Conservation (phyloP, 1,140 invertebrate species). For the Panagrolaimus sp. region DNA sequence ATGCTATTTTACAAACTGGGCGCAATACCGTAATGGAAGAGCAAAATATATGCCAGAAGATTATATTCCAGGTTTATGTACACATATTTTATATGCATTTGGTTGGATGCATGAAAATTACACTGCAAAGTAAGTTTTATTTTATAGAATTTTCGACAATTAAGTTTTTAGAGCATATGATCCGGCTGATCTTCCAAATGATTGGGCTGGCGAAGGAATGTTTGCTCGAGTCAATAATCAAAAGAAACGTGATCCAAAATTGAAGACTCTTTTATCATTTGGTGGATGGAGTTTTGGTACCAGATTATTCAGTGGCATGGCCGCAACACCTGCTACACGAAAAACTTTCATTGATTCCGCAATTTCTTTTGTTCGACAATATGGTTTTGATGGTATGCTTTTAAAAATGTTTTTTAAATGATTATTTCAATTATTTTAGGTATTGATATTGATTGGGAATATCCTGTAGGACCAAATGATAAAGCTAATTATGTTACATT, state of each 20-base stretch:
- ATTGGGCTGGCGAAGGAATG: slow-evolving; percentile 52
- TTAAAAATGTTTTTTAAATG: too few species aligned
- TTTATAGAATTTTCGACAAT: slow-evolving; percentile 12
- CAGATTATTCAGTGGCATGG: slow-evolving; percentile 40
- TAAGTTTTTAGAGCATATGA: slow-evolving; percentile 48
- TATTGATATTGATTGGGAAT: slow-evolving; percentile 92
- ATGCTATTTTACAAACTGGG: slow-evolving; percentile 96
- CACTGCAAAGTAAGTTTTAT: slow-evolving; percentile 63
- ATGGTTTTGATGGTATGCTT: slow-evolving; percentile 60
- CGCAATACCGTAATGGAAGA: slow-evolving; percentile 82
- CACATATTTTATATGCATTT: slow-evolving; percentile 89
- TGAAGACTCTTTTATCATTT: slow-evolving; percentile 59
- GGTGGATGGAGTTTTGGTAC: slow-evolving; percentile 59
- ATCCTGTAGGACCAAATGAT: slow-evolving; percentile 78
- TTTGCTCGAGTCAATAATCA: slow-evolving; percentile 53
- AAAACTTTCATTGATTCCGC: slow-evolving; percentile 53
- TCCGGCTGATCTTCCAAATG: slow-evolving; percentile 51
- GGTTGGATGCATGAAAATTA: slow-evolving; percentile 92
- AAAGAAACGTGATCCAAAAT: slow-evolving; percentile 45
- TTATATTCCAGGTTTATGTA: slow-evolving; percentile 86
- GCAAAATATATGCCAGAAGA: slow-evolving; percentile 88
- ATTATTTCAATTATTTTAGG: slow-evolving; percentile 13
- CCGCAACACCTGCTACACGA: slow-evolving; percentile 31
- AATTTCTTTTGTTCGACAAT: slow-evolving; percentile 49
- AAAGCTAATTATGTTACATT: slow-evolving; percentile 85